Base-by-base conservation (phyloP, 2,888 invertebrate genomes). In the Andrena bucephala region DNA sequence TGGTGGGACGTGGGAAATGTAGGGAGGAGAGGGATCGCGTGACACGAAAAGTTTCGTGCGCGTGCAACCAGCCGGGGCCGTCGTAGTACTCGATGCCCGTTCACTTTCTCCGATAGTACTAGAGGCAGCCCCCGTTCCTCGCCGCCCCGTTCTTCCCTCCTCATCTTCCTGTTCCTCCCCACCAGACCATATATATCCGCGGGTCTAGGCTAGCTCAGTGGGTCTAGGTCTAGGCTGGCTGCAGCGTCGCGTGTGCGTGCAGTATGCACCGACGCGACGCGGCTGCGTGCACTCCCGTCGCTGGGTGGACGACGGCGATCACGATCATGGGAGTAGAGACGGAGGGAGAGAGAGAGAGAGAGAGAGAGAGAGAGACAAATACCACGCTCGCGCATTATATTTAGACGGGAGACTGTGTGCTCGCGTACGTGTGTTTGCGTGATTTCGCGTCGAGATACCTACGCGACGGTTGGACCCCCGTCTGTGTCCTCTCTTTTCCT, bases 211-310 rank as follows among this genome's bases (percentile, higher is more conserved):
- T 92, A 92, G 91, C 91, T 87, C 92, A 92, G 88, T 94, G 89
- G 93, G 93, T 94, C 93, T 93, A 93, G 94, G 93, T 93, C 93
- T 93, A 92, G 93, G 91, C 90, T 91, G 85, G 86, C 89, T 76
- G 87, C 86, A 87, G 80, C 86, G 87, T 86, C 88, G 88, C 85
- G 88, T 84, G 85, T 89, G 89, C 88, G 85, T 86, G 86, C 85
- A 83, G 84, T 88, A 83, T 87, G 84, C 88, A 86, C 68, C 80
- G 83, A 77, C 83, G 57, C 57, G 85, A 78, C 77, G 87, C 87
- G 80, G 81, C 80, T 85, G 85, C 89, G 83, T 84, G 83, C 83
- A 77, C 73, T 73, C 82, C 76, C 60, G 52, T 27, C 69, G 50
- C 7, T 75, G 66, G 70, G 71, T 57, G 74, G 68, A 50, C 72